Conservation (phyloP, 1,140 invertebrate species). For the Sogatella furcifera region DNA sequence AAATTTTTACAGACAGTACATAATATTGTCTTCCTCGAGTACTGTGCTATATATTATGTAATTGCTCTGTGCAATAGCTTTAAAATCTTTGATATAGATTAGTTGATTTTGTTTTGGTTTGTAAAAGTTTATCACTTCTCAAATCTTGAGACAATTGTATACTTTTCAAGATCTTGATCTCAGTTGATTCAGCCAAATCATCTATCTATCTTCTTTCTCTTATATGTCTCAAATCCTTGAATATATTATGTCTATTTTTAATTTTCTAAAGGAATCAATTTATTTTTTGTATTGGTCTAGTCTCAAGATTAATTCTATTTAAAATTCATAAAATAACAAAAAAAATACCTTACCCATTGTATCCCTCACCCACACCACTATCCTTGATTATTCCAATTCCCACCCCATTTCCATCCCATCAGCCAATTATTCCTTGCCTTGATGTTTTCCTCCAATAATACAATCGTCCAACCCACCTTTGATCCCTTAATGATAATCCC, state of each 20-base stretch:
- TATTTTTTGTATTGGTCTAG: slow-evolving; percentile 1
- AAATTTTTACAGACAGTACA: slow-evolving; percentile 7
- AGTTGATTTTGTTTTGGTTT: slow-evolving; percentile 1
- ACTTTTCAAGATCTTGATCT: slow-evolving; percentile 6
- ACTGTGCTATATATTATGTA: background rate
- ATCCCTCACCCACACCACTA: background rate
- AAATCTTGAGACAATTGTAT: background rate
- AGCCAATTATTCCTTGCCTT: background rate
- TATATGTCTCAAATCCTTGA: background rate
- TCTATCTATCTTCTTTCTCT: background rate
- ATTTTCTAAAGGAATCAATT: slow-evolving; percentile 1
- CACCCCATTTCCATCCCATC: background rate
- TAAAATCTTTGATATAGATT: slow-evolving; percentile 1
- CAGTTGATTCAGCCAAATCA: slow-evolving; percentile 12
- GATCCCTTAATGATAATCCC: no score
- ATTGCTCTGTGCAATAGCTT: slow-evolving; percentile 14
- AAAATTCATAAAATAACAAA: slow-evolving; percentile 8
- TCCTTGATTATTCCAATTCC: background rate
- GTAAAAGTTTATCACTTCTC: slow-evolving; percentile 2
- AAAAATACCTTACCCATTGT: slow-evolving; percentile 5
- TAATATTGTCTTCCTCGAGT: background rate
- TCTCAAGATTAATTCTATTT: slow-evolving; percentile 6
- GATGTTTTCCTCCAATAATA: background rate
- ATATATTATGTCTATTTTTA: background rate
- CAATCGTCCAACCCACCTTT: no score